A percentile compares a stretch with the other conserved stretches of the same genome.
phyloP scores from a whole-genome alignment of 2,888 invertebrate genomes.

The Philaethria dido region DNA sequence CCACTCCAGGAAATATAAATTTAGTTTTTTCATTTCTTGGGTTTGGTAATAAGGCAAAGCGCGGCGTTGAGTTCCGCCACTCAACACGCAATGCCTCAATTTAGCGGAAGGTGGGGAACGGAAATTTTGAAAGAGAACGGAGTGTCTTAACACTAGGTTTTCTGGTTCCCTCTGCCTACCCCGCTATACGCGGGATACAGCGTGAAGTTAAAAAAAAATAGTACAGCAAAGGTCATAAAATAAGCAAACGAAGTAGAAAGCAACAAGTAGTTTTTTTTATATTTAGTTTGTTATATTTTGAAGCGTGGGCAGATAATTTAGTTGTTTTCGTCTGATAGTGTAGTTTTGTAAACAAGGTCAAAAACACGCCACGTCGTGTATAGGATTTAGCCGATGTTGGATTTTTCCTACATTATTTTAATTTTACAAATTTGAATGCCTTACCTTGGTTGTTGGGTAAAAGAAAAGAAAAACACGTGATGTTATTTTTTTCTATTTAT shows the following conservation, averaged over 20 bases:
- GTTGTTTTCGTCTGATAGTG: constrained; percentile 40
- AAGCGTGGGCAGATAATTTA: constrained; percentile 39
- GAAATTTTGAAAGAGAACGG: background rate
- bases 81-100: no score
- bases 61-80: no score
- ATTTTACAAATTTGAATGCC: background rate
- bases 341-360: constrained; percentile 41
- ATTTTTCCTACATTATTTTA: background rate
- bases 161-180: no score
- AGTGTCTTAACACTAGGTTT: no score
- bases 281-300: background rate
- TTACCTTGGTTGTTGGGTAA: background rate
- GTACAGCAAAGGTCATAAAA: background rate
- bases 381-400: constrained; percentile 8
- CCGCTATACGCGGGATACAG: background rate
- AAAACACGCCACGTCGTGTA: constrained; percentile 37
- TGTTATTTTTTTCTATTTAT: no score
- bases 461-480: no score
- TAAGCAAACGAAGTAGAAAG: background rate
- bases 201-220: background rate
- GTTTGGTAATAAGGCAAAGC: no score
- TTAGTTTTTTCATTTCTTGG: no score
- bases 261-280: background rate
- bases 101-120: no score
- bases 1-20: no score